Evolutionary conservation across 2,888 invertebrate genomes (phyloP).

Genomic region (Autographa gamma): DNA sequence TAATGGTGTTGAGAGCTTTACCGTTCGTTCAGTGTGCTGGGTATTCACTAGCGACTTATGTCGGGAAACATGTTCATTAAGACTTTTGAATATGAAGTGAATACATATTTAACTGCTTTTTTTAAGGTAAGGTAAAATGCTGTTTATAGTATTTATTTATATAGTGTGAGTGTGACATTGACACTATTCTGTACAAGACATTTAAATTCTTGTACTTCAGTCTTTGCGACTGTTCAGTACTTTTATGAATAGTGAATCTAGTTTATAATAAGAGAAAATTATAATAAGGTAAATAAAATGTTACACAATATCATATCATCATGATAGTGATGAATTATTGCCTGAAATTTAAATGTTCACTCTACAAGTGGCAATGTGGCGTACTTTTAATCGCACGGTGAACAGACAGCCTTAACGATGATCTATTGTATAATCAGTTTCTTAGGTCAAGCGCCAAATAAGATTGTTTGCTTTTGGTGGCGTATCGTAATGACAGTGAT

Average conservation of each 20-base stretch:
- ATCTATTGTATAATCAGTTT: constrained; percentile 69
- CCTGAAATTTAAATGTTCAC: too few species aligned
- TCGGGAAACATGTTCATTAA: neutral
- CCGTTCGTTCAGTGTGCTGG: constrained; percentile 55
- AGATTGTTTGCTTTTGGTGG: constrained; percentile 53
- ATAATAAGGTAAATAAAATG: too few species aligned
- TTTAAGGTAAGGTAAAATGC: neutral
- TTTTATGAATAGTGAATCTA: too few species aligned
- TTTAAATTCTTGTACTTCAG: too few species aligned
- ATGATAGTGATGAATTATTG: too few species aligned
- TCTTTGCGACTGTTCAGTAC: too few species aligned
- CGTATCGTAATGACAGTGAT: constrained; percentile 14
- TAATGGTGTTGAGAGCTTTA: constrained; percentile 63
- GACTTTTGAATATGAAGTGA: neutral
- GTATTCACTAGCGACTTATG: constrained; percentile 26
- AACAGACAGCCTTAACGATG: constrained; percentile 59
- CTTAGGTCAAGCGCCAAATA: constrained; percentile 64
- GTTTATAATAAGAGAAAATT: too few species aligned
- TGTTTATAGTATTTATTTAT: too few species aligned
- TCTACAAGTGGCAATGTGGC: neutral
- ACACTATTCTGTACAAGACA: too few species aligned
- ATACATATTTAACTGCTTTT: neutral
- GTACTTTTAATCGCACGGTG: constrained; percentile 10
- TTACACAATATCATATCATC: too few species aligned
- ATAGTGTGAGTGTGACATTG: too few species aligned